A percentile compares a stretch with the other conserved stretches of the same genome.
These are phyloP conservation scores for Acleris literana DNA, from an alignment of 2,888 invertebrate species.

Conservation along the genomic window DNA sequence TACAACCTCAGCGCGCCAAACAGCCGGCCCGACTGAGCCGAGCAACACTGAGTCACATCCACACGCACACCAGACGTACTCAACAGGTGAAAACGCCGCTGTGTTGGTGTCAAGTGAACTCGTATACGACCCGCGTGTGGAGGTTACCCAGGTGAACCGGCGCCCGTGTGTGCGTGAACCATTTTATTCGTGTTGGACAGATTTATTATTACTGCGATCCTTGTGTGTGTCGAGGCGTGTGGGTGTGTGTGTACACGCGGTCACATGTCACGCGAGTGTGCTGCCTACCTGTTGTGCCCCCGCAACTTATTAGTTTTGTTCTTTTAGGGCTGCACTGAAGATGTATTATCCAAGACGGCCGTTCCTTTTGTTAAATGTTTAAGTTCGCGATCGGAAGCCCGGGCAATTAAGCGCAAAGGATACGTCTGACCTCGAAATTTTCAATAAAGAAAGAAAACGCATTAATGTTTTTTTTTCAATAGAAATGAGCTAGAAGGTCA, in stretches of 20 bases:
- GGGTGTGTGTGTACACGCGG: slow-evolving; percentile 58
- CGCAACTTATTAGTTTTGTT: slow-evolving; percentile 72
- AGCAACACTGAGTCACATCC: slow-evolving; percentile 69
- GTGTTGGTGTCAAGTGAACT: slow-evolving; percentile 72
- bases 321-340: slow-evolving; percentile 69
- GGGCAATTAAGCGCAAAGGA: slow-evolving; percentile 45
- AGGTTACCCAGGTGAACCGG: slow-evolving; percentile 71
- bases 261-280: slow-evolving; percentile 78
- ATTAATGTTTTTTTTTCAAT: background rate
- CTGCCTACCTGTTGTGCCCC: slow-evolving; percentile 76
- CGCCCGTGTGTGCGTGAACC: slow-evolving; percentile 66
- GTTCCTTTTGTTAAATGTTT: slow-evolving; percentile 55
- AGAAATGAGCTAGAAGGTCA: background rate
- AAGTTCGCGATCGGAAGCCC: slow-evolving; percentile 47
- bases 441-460: slow-evolving; percentile 1
- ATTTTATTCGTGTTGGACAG: slow-evolving; percentile 76
- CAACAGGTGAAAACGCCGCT: slow-evolving; percentile 79
- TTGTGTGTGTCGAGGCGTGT: slow-evolving; percentile 52
- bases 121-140: slow-evolving; percentile 70
- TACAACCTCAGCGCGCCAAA: slow-evolving; percentile 78
- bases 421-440: slow-evolving; percentile 38
- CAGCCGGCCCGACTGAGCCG: slow-evolving; percentile 69
- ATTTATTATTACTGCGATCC: slow-evolving; percentile 65
- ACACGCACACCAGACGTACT: slow-evolving; percentile 59
- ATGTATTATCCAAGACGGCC: slow-evolving; percentile 61